Conservation (phyloP, 2,113 vertebrate species). For the Corydoras sp. region DNA sequence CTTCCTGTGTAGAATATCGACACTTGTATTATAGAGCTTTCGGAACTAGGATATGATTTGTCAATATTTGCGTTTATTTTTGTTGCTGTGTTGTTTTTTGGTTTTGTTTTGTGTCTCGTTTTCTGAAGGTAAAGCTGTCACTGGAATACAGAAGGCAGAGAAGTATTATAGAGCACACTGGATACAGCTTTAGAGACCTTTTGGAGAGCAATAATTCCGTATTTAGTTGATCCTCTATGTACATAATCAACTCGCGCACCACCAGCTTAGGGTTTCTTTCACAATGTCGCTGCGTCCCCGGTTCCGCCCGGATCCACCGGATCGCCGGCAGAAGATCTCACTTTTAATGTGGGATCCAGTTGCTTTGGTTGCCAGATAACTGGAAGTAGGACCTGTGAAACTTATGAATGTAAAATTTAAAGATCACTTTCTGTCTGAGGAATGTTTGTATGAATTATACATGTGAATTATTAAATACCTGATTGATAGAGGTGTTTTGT, state of each 20-base stretch:
- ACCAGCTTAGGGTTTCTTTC: neutral
- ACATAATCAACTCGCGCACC: neutral
- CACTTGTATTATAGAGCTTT: constrained; percentile 9
- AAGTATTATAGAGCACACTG: constrained; percentile 41
- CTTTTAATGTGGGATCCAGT: constrained; percentile 16
- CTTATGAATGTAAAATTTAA: constrained; percentile 52
- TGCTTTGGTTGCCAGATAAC: constrained; percentile 37
- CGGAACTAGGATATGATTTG: constrained; percentile 1
- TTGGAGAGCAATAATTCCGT: neutral
- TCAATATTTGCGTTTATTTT: constrained; percentile 10
- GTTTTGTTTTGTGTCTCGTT: neutral
- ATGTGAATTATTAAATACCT: constrained; percentile 49
- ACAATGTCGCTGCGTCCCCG: neutral
- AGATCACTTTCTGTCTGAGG: constrained; percentile 33
- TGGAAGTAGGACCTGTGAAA: constrained; percentile 43
- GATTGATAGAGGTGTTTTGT: constrained; percentile 27
- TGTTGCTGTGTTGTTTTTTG: constrained; percentile 11
- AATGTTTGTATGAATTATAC: constrained; percentile 44
- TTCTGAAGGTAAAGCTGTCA: constrained; percentile 18
- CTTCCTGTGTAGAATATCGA: constrained; percentile 10
- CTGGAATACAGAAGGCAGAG: constrained; percentile 18
- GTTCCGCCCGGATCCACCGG: too few relatives aligned
- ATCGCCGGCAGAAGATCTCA: neutral
- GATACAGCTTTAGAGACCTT: constrained; percentile 27
- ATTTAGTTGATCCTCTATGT: too few relatives aligned